Percentiles rank a stretch among this genome's conserved stretches.
Evolutionary conservation across 2,113 vertebrate genomes (phyloP).

Genomic region (Arothron firmamentum): DNA sequence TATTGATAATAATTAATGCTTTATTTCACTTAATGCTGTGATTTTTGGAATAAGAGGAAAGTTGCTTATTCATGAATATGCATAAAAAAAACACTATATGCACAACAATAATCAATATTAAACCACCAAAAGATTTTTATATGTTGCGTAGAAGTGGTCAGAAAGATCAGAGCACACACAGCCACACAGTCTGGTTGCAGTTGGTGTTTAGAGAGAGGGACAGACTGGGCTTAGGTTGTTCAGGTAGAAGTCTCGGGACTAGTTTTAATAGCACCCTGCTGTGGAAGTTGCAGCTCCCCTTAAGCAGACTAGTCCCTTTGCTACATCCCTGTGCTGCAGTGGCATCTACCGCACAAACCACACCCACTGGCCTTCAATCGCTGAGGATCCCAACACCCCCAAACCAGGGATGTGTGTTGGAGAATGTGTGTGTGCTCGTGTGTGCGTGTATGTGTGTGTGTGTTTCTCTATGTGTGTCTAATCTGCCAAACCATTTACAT

Average conservation of each 20-base stretch:
- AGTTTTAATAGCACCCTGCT: constrained; percentile 82
- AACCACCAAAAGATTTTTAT: constrained; percentile 66
- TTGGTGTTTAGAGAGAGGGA: constrained; percentile 7
- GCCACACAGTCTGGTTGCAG: constrained; percentile 39
- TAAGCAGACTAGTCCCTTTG: constrained; percentile 77
- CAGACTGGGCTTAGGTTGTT: constrained; percentile 17
- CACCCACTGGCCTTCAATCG: not conserved
- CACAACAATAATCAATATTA: constrained; percentile 70
- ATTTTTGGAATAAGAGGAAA: constrained; percentile 51
- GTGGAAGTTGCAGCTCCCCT: constrained; percentile 79
- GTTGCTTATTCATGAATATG: constrained; percentile 45
- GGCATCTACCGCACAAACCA: constrained; percentile 23
- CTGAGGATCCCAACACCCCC: constrained; percentile 5
- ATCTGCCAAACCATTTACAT: constrained; percentile 67
- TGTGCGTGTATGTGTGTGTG: not conserved
- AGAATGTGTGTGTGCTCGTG: constrained; percentile 8
- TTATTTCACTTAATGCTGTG: constrained; percentile 23
- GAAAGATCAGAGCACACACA: constrained; percentile 61
- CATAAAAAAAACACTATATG: constrained; percentile 65
- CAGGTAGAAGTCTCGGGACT: constrained; percentile 47
- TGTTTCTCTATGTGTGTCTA: constrained; percentile 20
- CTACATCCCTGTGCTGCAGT: constrained; percentile 29
- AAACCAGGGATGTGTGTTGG: not conserved
- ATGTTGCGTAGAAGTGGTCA: constrained; percentile 67
- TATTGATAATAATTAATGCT: constrained; percentile 16